Evolutionary conservation across 2,888 invertebrate genomes (phyloP).

Genomic region (Xestoiulus laeticollis): DNA sequence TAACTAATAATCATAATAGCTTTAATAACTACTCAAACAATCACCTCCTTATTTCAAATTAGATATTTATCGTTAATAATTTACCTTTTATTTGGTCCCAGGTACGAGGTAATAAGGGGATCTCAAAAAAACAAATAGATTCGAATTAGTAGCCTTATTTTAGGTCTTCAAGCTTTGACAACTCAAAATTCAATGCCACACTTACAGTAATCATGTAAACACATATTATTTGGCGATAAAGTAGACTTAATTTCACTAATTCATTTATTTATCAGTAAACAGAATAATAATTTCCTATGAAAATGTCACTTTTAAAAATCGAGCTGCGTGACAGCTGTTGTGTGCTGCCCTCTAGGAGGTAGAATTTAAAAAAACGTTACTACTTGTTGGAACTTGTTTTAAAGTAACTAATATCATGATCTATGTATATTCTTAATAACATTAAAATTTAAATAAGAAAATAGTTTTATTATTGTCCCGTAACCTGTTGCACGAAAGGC

Average conservation of each 20-base stretch:
- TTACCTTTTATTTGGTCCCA: constrained; percentile 25
- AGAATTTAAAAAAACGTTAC: not conserved
- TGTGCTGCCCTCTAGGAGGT: not conserved
- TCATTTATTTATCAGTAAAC: not conserved
- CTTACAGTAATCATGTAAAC: constrained; percentile 38
- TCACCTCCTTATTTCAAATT: not conserved
- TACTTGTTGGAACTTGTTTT: not conserved
- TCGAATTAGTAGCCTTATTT: not conserved
- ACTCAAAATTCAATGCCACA: not conserved
- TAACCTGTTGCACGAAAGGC: no score
- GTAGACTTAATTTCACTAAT: not conserved
- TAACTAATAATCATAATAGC: not conserved
- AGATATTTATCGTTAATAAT: not conserved
- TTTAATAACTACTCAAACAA: not conserved
- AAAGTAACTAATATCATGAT: no score
- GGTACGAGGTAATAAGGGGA: not conserved
- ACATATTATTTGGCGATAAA: not conserved
- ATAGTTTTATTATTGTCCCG: no score
- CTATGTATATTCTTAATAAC: no score
- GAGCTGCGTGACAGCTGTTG: not conserved
- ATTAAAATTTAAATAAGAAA: no score
- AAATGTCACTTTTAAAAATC: not conserved
- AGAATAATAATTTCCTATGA: not conserved
- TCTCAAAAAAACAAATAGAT: not conserved
- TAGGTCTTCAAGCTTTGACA: not conserved